Evolutionary conservation across 2,797 vertebrate species (phyloP), one percentile per base, ranked within the genome.

Genomic region (Sebastes minor): DNA sequence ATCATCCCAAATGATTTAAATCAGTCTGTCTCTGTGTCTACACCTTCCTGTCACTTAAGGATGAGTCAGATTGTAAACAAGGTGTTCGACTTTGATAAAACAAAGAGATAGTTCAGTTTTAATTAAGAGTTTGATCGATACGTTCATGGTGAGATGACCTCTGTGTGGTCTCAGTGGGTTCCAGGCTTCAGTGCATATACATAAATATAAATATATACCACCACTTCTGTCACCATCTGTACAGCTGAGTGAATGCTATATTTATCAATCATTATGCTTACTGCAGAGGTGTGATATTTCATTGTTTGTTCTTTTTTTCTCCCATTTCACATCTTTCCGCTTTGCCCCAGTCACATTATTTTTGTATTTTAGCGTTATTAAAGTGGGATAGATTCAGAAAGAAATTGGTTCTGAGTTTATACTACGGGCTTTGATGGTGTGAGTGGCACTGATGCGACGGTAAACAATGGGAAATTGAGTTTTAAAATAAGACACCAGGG

Each of bases 381-480:
- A 84, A 87, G 81, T 69, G 76, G 38, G 82, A 67, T 18, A 46
- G 86, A 86, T 84, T 87, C 79, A 65, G 60, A 80, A 69, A 78
- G 80, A 80, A 75, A 83, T 87, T 82, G 88, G 80, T 73, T 88
- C 55, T 81, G 82, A 89, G 80, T 76, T 73, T 74, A 74, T 49
- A 16, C 65, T 38, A 20, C 4, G 10, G 80, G 23, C 71, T 80
- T 68, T 46, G 73, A 74, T 38, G 76, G 63, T 46, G 80, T 82
- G 86, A 87, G 87, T 80, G 87, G 85, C 85, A 71, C 74, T 70
- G 85, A 91, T 85, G 80, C 30, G 10, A 66, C 6, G 10, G 86
- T 88, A 89, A 91, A 87, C 81, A 90, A 88, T 30, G 25, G 77
- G 81, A 89, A 88, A 91, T 89, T 80, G 87, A 52, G 69, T 91